Evolutionary conservation across 2,888 invertebrate species (phyloP).

Genomic region (Xylocampa areola): DNA sequence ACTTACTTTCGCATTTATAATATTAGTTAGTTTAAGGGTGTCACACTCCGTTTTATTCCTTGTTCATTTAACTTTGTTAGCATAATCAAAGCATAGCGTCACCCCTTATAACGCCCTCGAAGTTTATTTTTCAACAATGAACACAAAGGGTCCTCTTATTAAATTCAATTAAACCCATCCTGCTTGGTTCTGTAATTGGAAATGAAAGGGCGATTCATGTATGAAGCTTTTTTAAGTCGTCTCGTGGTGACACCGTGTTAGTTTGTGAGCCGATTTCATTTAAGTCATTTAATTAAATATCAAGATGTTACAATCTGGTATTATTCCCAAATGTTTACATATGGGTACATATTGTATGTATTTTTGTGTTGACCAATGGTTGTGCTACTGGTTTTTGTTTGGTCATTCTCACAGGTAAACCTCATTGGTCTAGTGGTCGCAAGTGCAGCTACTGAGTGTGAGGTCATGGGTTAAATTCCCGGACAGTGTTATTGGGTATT

Average conservation of each 20-base stretch:
- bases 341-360: too few relatives aligned
- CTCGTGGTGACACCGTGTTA: constrained; percentile 5
- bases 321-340: too few relatives aligned
- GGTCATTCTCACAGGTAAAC: too few relatives aligned
- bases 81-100: constrained; percentile 32
- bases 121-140: constrained; percentile 32
- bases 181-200: constrained; percentile 16
- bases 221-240: constrained; percentile 14
- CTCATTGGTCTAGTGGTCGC: too few relatives aligned
- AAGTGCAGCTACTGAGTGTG: too few relatives aligned
- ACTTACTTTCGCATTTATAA: too few relatives aligned
- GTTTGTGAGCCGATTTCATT: background rate
- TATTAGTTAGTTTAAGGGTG: background rate
- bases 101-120: constrained; percentile 11
- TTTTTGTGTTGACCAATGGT: too few relatives aligned
- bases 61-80: constrained; percentile 12
- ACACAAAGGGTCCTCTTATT: constrained; percentile 40
- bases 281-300: too few relatives aligned
- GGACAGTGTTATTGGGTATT: too few relatives aligned
- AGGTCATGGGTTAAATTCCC: too few relatives aligned
- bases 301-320: too few relatives aligned
- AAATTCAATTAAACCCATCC: constrained; percentile 42
- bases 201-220: constrained; percentile 24
- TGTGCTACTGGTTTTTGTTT: too few relatives aligned
- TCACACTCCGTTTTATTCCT: background rate